Percentiles rank a stretch among this genome's conserved stretches.
Evolutionary conservation across 2,113 vertebrate genomes (phyloP).

Genomic region (Phaetusa simplex): DNA sequence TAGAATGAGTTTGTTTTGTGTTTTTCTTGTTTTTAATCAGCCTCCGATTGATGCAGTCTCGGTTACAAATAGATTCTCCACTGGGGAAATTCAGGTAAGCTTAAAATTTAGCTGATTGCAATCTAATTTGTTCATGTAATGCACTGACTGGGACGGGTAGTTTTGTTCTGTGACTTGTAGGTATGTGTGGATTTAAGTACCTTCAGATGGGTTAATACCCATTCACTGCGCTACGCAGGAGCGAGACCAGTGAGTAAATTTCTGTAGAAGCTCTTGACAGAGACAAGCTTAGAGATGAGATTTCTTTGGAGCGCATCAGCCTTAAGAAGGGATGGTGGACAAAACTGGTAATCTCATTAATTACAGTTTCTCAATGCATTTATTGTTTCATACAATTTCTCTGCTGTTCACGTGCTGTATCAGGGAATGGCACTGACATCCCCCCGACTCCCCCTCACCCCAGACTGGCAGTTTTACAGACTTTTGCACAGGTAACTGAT

Average conservation of each 20-base stretch:
- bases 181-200: neutral
- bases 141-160: neutral
- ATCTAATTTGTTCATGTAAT: neutral
- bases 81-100: neutral
- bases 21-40: neutral
- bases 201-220: neutral
- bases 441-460: neutral
- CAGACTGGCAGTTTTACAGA: neutral
- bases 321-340: neutral
- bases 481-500: neutral
- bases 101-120: neutral
- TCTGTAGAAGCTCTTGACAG: neutral
- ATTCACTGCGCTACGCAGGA: neutral
- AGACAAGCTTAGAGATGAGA: neutral
- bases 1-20: neutral
- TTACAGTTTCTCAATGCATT: neutral
- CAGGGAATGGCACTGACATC: neutral
- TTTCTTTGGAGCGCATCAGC: neutral
- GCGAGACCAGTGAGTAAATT: rapidly evolving
- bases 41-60: neutral
- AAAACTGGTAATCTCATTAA: neutral
- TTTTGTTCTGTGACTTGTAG: neutral
- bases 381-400: neutral
- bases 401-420: neutral
- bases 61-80: neutral